phyloP scores from a whole-genome alignment of 2,797 vertebrate genomes.

The Artibeus jamaicensis region DNA sequence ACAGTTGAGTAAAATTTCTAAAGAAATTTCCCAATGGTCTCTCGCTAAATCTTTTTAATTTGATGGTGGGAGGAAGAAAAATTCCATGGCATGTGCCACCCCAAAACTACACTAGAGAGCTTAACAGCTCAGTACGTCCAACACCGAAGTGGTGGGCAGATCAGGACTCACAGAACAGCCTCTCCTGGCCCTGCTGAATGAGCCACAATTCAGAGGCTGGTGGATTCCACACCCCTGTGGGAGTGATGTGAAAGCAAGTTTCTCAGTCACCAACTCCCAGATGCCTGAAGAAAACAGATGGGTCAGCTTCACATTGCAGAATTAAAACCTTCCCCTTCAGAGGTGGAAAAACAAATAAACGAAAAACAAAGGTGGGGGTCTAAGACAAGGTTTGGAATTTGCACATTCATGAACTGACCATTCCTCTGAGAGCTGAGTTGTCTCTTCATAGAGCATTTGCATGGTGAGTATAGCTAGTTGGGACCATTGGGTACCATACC shows the following conservation, averaged over 20 bases:
- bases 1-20: background rate
- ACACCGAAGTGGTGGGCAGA: background rate
- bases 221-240: background rate
- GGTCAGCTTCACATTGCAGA: background rate
- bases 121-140: background rate
- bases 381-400: background rate
- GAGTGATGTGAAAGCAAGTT: background rate
- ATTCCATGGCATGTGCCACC: background rate
- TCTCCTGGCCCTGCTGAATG: background rate
- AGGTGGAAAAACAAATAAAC: background rate
- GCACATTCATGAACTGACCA: background rate
- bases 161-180: background rate
- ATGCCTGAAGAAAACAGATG: background rate
- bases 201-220: background rate
- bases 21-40: background rate
- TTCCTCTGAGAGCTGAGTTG: background rate
- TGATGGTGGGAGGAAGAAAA: background rate
- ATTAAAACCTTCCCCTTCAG: background rate
- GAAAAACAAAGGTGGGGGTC: background rate
- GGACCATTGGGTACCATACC: background rate
- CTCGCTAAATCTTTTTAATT: background rate
- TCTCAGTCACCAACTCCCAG: background rate
- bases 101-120: background rate
- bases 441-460: background rate
- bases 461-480: background rate